Base-by-base conservation (phyloP, 2,888 invertebrate genomes). In the Hedya salicella region DNA sequence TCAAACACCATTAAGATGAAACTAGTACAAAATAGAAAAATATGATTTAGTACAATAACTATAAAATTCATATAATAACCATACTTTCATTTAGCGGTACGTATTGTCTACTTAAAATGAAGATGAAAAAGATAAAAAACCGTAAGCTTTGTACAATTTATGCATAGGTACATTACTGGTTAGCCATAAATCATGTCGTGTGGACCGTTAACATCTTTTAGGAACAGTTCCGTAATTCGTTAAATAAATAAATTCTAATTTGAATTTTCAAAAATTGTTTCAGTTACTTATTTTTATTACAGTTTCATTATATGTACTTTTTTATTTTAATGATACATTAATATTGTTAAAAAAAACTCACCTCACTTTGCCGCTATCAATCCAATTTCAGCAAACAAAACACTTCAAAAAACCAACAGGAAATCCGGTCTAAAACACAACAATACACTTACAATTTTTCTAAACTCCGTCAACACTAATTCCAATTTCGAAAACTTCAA, bases 401-500 rank as follows among this genome's bases (percentile, higher is more conserved):
- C 66, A 53, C 66, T 61, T 36, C 3, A 50, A 25, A n/a, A 56
- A 54, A 61, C 36, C 25, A 32, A 54, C 61, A 67, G 49, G 61
- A 67, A 67, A 61, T 67, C 66, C 66, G 48, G 60, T 67, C 61
- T 61, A 61, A 16, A 61, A 16, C 48, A 63, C 56, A 48, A 56
- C 30, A 30, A 50, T 11, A 49, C 56, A 61, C 50, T 42, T 6
- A 19, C 17, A 52, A 60, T 59, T 64, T 50, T 36, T n/a, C 8
- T 30, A 52, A 57, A 59, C 57, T 52, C 5, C 32, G 11, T 11
- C 60, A 60, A 53, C 61, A 57, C 57, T 57, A 57, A 32, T 44
- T 57, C 32, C 46, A 57, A 57, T 57, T 56, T 48, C 53, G 32
- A 53, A 49, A 61, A 61, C 32, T 53, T 49, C 30, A 21, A 61